Percentiles rank a stretch among this genome's conserved stretches.
Conservation (phyloP, 92 coral and sea anemone species). For the Epizoanthus illoricatus region DNA sequence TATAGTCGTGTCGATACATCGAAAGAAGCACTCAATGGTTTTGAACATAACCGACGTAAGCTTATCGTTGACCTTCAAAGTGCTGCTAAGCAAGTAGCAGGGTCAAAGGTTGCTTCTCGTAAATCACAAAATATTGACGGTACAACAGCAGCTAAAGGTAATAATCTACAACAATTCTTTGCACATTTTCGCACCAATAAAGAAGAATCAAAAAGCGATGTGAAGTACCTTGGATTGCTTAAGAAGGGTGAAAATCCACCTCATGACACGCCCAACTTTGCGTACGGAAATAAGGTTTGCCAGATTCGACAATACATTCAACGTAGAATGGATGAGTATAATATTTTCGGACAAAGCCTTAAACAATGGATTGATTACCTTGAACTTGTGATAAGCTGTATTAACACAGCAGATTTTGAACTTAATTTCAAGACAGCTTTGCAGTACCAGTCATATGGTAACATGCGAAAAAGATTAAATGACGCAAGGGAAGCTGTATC, state of each 20-base stretch:
- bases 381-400: conserved; percentile 7
- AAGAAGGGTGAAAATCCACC: conserved; percentile 26
- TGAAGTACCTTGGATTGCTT: conserved; percentile 18
- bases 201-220: conserved; percentile 11
- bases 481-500: neutral
- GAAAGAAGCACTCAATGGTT: too few relatives aligned
- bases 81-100: conserved; percentile 18
- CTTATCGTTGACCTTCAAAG: conserved; percentile 23
- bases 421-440: conserved; percentile 24
- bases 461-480: neutral
- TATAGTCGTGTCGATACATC: neutral
- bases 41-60: neutral
- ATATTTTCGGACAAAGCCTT: neutral
- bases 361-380: conserved; percentile 18
- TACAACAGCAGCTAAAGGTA: neutral
- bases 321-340: neutral
- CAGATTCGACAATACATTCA: conserved; percentile 16
- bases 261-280: conserved; percentile 14
- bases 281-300: conserved; percentile 17
- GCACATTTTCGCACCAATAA: neutral
- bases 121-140: neutral
- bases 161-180: conserved; percentile 2
- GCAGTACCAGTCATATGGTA: conserved; percentile 8
- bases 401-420: conserved; percentile 25
- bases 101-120: conserved; percentile 10